Evolutionary conservation across 2,888 invertebrate genomes (phyloP).

Genomic region (Carpatolechia fugitivella): DNA sequence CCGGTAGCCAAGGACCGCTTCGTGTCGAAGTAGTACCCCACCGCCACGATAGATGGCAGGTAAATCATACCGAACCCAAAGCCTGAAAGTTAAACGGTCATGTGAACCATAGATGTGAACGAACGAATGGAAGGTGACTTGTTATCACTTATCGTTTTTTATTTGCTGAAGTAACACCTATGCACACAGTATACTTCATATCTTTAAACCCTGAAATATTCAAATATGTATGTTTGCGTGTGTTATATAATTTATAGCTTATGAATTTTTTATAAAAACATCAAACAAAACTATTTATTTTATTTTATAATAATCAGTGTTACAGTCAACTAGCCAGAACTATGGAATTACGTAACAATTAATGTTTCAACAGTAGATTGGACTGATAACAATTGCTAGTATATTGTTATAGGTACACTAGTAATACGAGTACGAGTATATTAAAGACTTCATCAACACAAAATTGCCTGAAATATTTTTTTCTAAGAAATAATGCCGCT

Average conservation of each 20-base stretch:
- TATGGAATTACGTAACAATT: no score
- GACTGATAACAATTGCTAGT: no score
- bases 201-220: neutral
- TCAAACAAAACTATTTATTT: no score
- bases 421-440: no score
- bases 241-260: neutral
- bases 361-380: no score
- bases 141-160: neutral
- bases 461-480: no score
- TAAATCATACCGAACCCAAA: conserved; percentile 97
- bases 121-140: no score
- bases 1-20: conserved; percentile 98
- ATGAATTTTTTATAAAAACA: neutral
- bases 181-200: neutral
- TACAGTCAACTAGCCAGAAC: no score
- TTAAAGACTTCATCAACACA: no score
- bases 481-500: no score
- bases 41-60: conserved; percentile 95
- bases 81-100: conserved; percentile 66
- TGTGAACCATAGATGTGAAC: no score
- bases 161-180: neutral
- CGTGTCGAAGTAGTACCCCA: conserved; percentile 98
- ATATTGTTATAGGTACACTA: no score
- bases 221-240: neutral
- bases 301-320: neutral